These are phyloP conservation scores for Drosophila athabasca DNA, from an alignment of 1,140 invertebrate species.

Conservation along the genomic window DNA sequence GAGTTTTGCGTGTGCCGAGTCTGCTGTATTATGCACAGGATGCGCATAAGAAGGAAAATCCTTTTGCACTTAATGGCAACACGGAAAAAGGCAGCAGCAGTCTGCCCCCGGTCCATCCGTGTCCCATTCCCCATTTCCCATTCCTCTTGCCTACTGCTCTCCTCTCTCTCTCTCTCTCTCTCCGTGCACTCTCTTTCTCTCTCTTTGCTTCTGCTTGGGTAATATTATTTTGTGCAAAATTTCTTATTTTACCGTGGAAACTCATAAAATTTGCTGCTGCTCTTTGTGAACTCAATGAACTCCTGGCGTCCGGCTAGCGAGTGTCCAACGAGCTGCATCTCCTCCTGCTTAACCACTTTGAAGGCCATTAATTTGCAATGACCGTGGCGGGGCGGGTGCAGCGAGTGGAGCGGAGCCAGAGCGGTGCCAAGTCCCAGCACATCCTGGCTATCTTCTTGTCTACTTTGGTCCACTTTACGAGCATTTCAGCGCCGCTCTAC, in stretches of 20 bases:
- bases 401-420: not conserved
- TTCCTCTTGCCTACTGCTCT: not conserved
- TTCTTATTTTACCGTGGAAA: conserved; percentile 75
- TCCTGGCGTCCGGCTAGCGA: conserved; percentile 38
- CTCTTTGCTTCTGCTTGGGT: conserved; percentile 35
- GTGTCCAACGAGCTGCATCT: conserved; percentile 52
- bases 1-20: conserved; percentile 74
- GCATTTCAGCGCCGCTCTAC: conserved; percentile 41
- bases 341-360: conserved; percentile 69
- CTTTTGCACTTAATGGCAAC: conserved; percentile 82
- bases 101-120: conserved; percentile 15
- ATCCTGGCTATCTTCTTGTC: conserved; percentile 43
- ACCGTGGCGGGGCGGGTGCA: conserved; percentile 52
- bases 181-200: not conserved
- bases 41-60: conserved; percentile 82
- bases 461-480: conserved; percentile 48
- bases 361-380: conserved; percentile 80
- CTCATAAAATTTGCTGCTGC: conserved; percentile 71
- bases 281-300: conserved; percentile 69
- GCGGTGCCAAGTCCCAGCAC: conserved; percentile 27
- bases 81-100: conserved; percentile 56
- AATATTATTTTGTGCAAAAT: conserved; percentile 78
- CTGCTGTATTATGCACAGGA: conserved; percentile 80
- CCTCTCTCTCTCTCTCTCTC: not conserved
- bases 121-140: not conserved